Conservation (phyloP, 2,888 invertebrate species). For the Melolontha melolontha region DNA sequence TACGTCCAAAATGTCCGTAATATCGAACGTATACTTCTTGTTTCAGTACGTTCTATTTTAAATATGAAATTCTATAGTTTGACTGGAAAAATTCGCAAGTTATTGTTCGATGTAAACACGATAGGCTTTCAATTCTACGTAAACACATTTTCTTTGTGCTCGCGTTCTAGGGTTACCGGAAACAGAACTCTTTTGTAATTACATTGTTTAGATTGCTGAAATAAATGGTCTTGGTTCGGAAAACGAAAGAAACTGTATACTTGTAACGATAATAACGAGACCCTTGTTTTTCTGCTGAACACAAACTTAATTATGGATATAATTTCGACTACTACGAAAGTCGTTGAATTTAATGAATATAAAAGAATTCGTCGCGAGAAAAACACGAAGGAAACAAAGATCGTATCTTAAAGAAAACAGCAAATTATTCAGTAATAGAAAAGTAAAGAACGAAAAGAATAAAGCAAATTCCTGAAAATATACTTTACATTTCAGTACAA, state of each 20-base stretch:
- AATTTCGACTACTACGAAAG: constrained; percentile 10
- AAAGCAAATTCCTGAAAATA: no score
- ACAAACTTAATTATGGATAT: constrained; percentile 28
- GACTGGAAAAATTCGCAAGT: constrained; percentile 2
- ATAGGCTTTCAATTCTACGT: background rate
- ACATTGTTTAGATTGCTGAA: constrained; percentile 22
- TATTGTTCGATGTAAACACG: constrained; percentile 13
- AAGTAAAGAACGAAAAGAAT: background rate
- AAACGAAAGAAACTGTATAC: constrained; percentile 19
- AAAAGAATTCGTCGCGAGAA: background rate
- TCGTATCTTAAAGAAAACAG: background rate
- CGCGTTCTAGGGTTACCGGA: background rate
- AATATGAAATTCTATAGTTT: background rate
- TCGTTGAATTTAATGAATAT: constrained; percentile 18
- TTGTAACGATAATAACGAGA: constrained; percentile 25
- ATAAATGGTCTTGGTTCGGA: background rate
- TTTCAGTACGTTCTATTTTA: background rate
- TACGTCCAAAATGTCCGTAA: no score
- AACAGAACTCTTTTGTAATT: constrained; percentile 16
- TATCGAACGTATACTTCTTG: no score
- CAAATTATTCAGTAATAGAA: constrained; percentile 1
- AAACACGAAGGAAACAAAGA: constrained; percentile 7
- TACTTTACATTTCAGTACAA: no score
- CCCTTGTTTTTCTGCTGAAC: constrained; percentile 15
- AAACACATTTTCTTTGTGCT: constrained; percentile 28